Base-by-base conservation (phyloP, 2,797 vertebrate species). In the Eremophila alpestris region DNA sequence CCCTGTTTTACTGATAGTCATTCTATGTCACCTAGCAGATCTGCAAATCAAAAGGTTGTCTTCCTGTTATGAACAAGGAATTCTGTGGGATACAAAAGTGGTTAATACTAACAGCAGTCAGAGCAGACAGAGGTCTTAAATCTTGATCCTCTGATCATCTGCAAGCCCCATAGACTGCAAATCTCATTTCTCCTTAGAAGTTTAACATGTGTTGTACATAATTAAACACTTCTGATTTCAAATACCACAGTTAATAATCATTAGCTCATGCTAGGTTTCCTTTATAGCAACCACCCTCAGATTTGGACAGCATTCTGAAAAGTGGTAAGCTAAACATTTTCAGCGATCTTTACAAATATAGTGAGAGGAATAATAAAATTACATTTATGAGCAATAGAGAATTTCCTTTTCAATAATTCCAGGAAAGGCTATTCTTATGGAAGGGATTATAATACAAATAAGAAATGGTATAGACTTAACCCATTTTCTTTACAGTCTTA, bases 401-500 rank as follows among this genome's bases (percentile, higher is more conserved):
- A 91, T 94, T 90, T 91, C 73, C 73, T 82, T 90, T 89, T 81
- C 78, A 91, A 26, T 93, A 83, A 87, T 87, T 94, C 79, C 88
- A 92, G 84, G 81, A 81, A 92, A 90, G 60, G 41, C 54, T 79
- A 84, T 86, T 91, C 70, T 94, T 80, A 89, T 96, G 84, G 45
- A 62, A 94, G 86, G 40, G 73, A 95, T 90, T 93, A 88, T 51
- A 82, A 64, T 81, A 69, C 52, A n/a, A 85, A 41, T 68, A 87
- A 83, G 83, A 94, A 96, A 90, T 70, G 49, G 89, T 92, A 87
- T 45, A 95, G 86, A 93, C 83, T 91, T 92, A 93, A 91, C 71
- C 63, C 62, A 93, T 94, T 95, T 94, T 95, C 95, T 74, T 95
- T 93, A 95, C 34, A 90, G 55, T 89, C 65, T 78, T 89, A 93